A percentile compares a stretch with the other conserved stretches of the same genome.
These are phyloP conservation scores for Bungarus multicinctus DNA, from an alignment of 2,113 vertebrate genomes.

Conservation along the genomic window DNA sequence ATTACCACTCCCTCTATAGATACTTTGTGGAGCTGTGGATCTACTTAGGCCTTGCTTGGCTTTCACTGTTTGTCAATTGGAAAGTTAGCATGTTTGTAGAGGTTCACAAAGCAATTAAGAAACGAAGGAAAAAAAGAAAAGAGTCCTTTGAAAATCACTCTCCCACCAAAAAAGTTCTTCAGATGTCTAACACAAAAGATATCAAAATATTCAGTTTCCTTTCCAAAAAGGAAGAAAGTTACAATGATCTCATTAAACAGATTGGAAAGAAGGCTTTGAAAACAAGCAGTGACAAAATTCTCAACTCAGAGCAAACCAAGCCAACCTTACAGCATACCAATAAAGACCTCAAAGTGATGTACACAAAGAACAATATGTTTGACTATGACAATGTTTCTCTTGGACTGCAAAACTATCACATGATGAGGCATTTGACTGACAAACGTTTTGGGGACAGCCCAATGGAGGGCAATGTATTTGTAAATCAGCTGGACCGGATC, in stretches of 20 bases:
- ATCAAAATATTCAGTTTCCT: constrained; percentile 94
- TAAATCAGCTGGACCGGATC: constrained; percentile 92
- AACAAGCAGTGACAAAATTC: constrained; percentile 55
- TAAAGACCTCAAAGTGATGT: constrained; percentile 81
- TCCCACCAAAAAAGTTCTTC: constrained; percentile 74
- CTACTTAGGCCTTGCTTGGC: constrained; percentile 95
- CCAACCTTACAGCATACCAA: constrained; percentile 71
- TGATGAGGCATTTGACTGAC: constrained; percentile 70
- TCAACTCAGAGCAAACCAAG: constrained; percentile 62
- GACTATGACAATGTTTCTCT: constrained; percentile 76
- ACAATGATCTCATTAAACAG: constrained; percentile 95
- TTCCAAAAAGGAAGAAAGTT: constrained; percentile 92
- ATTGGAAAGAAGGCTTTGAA: constrained; percentile 80
- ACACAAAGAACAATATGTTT: constrained; percentile 84
- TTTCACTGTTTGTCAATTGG: constrained; percentile 97
- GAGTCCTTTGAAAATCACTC: constrained; percentile 85
- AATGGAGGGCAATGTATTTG: constrained; percentile 66
- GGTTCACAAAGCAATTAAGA: constrained; percentile 97
- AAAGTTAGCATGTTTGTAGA: constrained; percentile 98
- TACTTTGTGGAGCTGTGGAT: constrained; percentile 99
- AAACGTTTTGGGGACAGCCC: constrained; percentile 61
- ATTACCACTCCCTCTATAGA: constrained; percentile 91
- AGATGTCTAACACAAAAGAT: constrained; percentile 76
- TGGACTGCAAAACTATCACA: constrained; percentile 68
- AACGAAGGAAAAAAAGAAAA: constrained; percentile 87